These are phyloP conservation scores for Crotalus viridis DNA, from an alignment of 2,113 vertebrate genomes.

Conservation along the genomic window DNA sequence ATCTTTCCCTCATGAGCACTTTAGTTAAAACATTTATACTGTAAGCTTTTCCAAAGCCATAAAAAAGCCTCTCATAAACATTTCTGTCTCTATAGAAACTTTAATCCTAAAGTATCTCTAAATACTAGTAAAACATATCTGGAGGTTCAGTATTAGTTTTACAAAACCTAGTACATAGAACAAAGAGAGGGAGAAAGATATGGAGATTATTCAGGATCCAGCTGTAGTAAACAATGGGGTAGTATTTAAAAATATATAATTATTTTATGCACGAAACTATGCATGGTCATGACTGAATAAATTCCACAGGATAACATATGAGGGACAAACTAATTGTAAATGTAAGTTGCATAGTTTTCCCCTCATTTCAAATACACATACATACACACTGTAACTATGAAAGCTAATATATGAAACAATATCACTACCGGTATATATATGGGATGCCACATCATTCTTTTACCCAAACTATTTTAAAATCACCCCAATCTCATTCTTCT, in stretches of 20 bases:
- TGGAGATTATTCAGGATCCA: slow-evolving; percentile 3
- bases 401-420: background rate
- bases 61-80: background rate
- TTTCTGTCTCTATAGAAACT: background rate
- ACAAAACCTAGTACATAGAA: accelerated
- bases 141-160: background rate
- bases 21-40: slow-evolving; percentile 18
- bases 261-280: background rate
- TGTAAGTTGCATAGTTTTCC: background rate
- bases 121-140: background rate
- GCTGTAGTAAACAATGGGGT: background rate
- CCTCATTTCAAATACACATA: background rate
- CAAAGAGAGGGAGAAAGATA: background rate
- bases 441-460: background rate
- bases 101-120: background rate
- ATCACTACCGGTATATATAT: too few relatives aligned
- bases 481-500: background rate
- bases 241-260: background rate
- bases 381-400: background rate
- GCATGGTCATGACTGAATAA: background rate
- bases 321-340: background rate
- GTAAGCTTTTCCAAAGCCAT: background rate
- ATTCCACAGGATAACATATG: background rate
- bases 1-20: background rate
- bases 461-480: background rate